These are phyloP conservation scores for Narcine bancroftii DNA, from an alignment of 2,113 vertebrate species.

Conservation along the genomic window DNA sequence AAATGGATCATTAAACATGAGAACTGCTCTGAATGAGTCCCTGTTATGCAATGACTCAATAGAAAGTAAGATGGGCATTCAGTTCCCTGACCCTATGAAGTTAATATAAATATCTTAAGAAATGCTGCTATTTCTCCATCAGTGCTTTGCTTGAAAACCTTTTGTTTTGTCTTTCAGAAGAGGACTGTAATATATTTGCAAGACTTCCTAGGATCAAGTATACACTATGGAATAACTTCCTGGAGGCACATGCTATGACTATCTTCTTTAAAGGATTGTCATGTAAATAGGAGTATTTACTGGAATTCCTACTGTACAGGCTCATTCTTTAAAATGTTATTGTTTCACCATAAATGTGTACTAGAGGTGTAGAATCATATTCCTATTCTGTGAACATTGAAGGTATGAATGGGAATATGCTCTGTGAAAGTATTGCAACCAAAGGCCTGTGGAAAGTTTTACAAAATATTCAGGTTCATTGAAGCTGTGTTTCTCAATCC, in stretches of 20 bases:
- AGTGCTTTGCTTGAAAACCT: background rate
- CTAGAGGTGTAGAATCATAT: background rate
- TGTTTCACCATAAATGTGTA: background rate
- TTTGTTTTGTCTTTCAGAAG: background rate
- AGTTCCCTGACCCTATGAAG: background rate
- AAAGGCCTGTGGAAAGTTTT: background rate
- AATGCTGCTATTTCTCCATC: background rate
- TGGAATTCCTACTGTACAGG: background rate
- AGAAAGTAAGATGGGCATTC: too few relatives aligned
- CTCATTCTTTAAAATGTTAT: background rate
- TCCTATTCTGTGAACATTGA: background rate
- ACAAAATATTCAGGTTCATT: background rate
- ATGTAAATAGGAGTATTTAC: background rate
- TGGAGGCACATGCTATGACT: background rate
- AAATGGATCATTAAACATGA: too few relatives aligned
- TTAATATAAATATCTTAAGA: background rate
- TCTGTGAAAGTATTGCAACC: background rate
- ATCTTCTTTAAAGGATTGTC: background rate
- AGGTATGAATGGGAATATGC: background rate
- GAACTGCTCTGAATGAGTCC: too few relatives aligned
- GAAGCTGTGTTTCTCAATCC: background rate
- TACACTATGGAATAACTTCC: background rate
- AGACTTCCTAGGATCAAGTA: background rate
- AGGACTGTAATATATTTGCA: background rate
- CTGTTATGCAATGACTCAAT: too few relatives aligned